Conservation (phyloP, 2,797 vertebrate species). For the Gastrophryne carolinensis region DNA sequence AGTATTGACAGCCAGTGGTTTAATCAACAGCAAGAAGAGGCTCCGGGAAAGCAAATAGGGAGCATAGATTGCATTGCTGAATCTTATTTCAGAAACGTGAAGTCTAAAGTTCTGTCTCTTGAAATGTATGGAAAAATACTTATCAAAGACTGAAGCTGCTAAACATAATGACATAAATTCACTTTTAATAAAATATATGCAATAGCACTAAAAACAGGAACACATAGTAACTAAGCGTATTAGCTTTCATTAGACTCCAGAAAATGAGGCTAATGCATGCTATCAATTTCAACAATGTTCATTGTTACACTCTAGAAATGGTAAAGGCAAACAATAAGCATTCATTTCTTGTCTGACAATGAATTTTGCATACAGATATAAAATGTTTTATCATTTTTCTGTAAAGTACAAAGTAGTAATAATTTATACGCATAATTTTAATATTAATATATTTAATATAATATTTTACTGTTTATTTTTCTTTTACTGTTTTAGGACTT, state of each 20-base stretch:
- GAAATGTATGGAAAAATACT: not conserved
- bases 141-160: not conserved
- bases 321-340: not conserved
- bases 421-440: not conserved
- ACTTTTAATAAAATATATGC: not conserved
- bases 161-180: not conserved
- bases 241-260: not conserved
- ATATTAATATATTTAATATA: too few species aligned
- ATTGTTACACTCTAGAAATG: not conserved
- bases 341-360: not conserved
- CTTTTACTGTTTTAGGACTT: not conserved
- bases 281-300: not conserved
- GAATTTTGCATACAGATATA: slow-evolving; percentile 5
- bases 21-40: too few species aligned
- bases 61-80: too few species aligned
- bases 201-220: not conserved
- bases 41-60: too few species aligned
- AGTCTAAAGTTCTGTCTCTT: not conserved
- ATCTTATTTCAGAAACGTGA: too few species aligned
- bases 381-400: not conserved
- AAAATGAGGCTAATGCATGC: not conserved
- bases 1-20: too few species aligned
- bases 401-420: not conserved
- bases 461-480: too few species aligned
- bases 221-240: not conserved